Evolutionary conservation across 1,140 invertebrate genomes (phyloP), one percentile per base, ranked within the genome.

Genomic region (Papilio aristodemus): DNA sequence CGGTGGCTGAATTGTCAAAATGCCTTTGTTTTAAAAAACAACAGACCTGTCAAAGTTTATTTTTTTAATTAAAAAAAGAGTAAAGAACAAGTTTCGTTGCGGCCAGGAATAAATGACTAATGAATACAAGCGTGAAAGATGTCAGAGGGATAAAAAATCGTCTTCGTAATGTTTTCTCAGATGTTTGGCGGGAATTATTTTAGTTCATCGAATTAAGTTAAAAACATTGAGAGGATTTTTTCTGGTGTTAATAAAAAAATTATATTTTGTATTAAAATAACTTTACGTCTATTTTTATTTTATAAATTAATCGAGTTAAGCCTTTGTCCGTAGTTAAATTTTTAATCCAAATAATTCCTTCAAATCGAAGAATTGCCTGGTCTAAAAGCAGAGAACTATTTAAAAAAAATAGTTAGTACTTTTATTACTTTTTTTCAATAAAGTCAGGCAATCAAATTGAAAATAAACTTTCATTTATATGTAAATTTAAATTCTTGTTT

Each of bases 21-120:
- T 58, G 27, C n/a, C 27, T 58, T 36, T 58, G 57, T n/a, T 58
- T 58, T 14, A 58, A 36, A 58, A 32, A 58, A 58, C 57, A 41
- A 3, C 38, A 58, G 10, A 54, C n/a, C 46, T 54, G 46, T 54
- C 46, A 54, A 54, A 25, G 10, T 25, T 25, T 22, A 50, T n/a
- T 54, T 54, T 54, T 54, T 54, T 54, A 10, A 22, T 54, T 22
- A 25, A 13, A 54, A n/a, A n/a, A 54, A 54, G 41, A 6, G n/a
- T 43, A 43, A 17, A 54, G 19, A 19, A 54, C 46, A 54, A 54
- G 46, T 54, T 54, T 25, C 19, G 14, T 54, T 54, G 46, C 19
- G 19, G 46, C 19, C 46, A 54, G 46, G 46, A 54, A 54, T 54
- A 54, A 54, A 46, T 46, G 46, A 22, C 41, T 43, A 43, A 43